Conservation (phyloP, 2,888 invertebrate species). For the Onthophagus sagittarius region DNA sequence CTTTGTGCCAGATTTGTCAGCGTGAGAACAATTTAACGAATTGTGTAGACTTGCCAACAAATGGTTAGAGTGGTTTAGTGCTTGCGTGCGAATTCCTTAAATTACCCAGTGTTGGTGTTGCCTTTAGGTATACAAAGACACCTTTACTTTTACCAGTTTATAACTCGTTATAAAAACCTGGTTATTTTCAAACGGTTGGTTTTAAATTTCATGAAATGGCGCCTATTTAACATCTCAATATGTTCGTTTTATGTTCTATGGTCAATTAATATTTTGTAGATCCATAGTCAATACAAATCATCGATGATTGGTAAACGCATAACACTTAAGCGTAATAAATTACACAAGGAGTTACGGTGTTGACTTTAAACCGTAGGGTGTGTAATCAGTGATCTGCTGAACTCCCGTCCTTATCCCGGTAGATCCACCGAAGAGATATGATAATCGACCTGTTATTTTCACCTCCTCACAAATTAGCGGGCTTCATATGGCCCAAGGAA, state of each 20-base stretch:
- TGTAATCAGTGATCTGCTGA: constrained; percentile 37
- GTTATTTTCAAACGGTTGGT: constrained; percentile 10
- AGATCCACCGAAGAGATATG: constrained; percentile 39
- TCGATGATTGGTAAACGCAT: constrained; percentile 9
- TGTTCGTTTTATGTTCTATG: background rate
- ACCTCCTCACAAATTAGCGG: constrained; percentile 49
- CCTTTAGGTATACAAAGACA: background rate
- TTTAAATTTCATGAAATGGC: constrained; percentile 17
- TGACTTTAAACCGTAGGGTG: constrained; percentile 40
- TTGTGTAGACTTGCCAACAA: background rate
- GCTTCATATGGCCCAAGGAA: constrained; percentile 35
- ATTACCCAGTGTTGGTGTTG: background rate
- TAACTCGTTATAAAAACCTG: background rate
- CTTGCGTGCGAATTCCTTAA: background rate
- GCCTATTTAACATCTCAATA: background rate
- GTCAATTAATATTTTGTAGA: constrained; percentile 6
- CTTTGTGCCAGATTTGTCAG: background rate
- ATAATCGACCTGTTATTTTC: constrained; percentile 49
- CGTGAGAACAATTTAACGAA: background rate
- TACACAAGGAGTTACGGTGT: constrained; percentile 38
- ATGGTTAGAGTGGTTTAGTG: background rate
- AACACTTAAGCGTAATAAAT: constrained; percentile 36
- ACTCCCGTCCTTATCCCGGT: constrained; percentile 19
- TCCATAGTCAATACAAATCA: constrained; percentile 19
- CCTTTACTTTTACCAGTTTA: background rate